These are phyloP conservation scores for Vandiemenella viatica DNA, from an alignment of 2,888 invertebrate species.

Conservation along the genomic window DNA sequence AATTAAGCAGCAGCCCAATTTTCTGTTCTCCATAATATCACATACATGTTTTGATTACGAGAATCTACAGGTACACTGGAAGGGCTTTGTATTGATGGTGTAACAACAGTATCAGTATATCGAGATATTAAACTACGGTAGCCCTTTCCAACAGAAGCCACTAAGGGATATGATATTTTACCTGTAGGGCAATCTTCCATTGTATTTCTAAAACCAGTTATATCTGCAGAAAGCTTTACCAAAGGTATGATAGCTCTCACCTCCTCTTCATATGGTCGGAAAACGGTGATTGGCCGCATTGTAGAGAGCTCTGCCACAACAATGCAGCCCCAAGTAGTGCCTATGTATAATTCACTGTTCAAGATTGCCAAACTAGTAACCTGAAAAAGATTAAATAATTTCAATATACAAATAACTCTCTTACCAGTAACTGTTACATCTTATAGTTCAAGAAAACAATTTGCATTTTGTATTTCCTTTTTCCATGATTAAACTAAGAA, in stretches of 20 bases:
- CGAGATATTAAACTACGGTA: slow-evolving; percentile 54
- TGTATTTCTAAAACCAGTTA: not conserved
- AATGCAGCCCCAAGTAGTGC: slow-evolving; percentile 89
- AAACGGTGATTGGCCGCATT: slow-evolving; percentile 78
- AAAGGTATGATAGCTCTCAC: slow-evolving; percentile 33
- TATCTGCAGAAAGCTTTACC: not conserved
- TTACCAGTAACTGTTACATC: too few species aligned
- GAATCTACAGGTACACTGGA: slow-evolving; percentile 20
- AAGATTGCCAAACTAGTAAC: slow-evolving; percentile 55
- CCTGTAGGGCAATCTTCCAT: slow-evolving; percentile 17
- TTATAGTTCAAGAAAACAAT: too few species aligned
- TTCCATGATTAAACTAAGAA: too few species aligned
- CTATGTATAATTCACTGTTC: slow-evolving; percentile 64
- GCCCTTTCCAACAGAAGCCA: slow-evolving; percentile 70
- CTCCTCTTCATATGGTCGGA: slow-evolving; percentile 77
- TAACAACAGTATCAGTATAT: slow-evolving; percentile 21
- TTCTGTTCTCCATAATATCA: slow-evolving; percentile 55
- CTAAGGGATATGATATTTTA: slow-evolving; percentile 31
- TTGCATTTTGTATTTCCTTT: too few species aligned
- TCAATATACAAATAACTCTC: too few species aligned
- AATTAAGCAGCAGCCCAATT: slow-evolving; percentile 39
- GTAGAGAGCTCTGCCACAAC: slow-evolving; percentile 72
- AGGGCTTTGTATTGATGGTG: slow-evolving; percentile 16
- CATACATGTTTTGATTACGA: slow-evolving; percentile 39
- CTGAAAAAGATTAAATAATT: too few species aligned